Percentiles rank a stretch among this genome's conserved stretches.
Evolutionary conservation across 1,140 invertebrate genomes (phyloP).

Genomic region (Popillia japonica): DNA sequence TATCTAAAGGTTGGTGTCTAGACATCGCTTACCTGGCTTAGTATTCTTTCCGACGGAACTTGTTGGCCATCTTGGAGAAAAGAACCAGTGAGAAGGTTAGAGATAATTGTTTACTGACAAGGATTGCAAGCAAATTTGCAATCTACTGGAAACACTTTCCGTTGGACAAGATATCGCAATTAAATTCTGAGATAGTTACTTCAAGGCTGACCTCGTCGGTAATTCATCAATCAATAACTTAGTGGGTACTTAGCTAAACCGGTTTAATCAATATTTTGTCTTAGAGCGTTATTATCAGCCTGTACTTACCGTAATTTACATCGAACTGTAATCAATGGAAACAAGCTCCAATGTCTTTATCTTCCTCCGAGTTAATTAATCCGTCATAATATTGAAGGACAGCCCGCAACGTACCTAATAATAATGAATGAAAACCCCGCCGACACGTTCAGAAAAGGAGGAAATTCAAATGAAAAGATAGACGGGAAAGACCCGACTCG

Average conservation of each 20-base stretch:
- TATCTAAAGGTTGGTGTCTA: too few species aligned
- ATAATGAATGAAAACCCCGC: neutral
- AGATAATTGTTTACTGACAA: too few species aligned
- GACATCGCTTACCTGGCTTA: too few species aligned
- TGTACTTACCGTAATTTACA: neutral
- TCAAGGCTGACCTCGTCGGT: neutral
- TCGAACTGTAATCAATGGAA: slow-evolving; percentile 8
- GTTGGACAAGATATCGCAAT: too few species aligned
- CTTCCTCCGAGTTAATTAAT: slow-evolving; percentile 11
- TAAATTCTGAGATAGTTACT: neutral
- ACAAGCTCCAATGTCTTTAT: neutral
- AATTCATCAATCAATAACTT: slow-evolving; percentile 17
- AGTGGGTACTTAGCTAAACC: neutral
- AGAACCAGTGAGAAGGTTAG: too few species aligned
- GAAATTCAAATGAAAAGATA: too few species aligned
- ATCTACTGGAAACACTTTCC: too few species aligned
- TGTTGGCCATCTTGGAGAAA: too few species aligned
- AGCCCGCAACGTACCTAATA: neutral
- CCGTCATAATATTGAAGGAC: slow-evolving; percentile 26
- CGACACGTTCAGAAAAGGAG: neutral
- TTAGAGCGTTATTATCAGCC: neutral
- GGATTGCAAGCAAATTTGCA: too few species aligned
- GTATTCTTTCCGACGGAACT: too few species aligned
- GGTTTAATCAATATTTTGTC: slow-evolving; percentile 9
- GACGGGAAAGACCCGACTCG: neutral